phyloP scores from a whole-genome alignment of 2,888 invertebrate species.

The Hemicrepidius hirtus region DNA sequence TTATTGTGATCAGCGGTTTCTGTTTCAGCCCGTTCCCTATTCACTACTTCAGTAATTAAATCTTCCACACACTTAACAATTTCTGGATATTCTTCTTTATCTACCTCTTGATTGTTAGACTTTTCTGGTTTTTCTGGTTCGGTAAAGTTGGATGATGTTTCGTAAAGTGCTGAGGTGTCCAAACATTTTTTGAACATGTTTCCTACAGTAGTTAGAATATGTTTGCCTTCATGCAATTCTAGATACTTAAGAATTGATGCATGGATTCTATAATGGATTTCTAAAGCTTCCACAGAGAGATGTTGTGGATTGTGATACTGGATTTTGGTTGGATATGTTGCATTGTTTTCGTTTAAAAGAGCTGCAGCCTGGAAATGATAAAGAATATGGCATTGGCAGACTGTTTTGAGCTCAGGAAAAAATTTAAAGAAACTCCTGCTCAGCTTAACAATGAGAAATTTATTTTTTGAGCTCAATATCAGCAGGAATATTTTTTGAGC shows the following conservation, averaged over 20 bases:
- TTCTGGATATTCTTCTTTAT: constrained; percentile 39
- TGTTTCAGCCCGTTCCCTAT: constrained; percentile 52
- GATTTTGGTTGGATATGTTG: constrained; percentile 90
- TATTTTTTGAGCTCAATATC: too few relatives aligned
- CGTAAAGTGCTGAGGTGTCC: constrained; percentile 59
- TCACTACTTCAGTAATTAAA: constrained; percentile 55
- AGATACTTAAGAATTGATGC: constrained; percentile 92
- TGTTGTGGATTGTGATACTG: constrained; percentile 89
- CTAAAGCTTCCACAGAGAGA: constrained; percentile 91
- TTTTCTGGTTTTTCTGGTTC: constrained; percentile 13
- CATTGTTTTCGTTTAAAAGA: constrained; percentile 85
- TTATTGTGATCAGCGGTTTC: constrained; percentile 33
- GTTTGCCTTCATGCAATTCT: constrained; percentile 84
- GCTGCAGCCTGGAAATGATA: constrained; percentile 78
- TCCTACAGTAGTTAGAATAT: constrained; percentile 76
- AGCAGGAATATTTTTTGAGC: too few relatives aligned
- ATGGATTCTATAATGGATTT: constrained; percentile 89
- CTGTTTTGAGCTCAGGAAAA: too few relatives aligned
- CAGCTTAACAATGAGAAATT: too few relatives aligned
- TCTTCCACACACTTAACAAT: constrained; percentile 57
- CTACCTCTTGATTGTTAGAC: neutral
- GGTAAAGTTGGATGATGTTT: constrained; percentile 36
- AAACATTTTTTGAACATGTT: constrained; percentile 77
- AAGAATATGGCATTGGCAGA: too few relatives aligned
- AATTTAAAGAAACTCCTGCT: too few relatives aligned